Conservation (phyloP, 2,888 invertebrate genomes). For the Drosophila villosipedis region DNA sequence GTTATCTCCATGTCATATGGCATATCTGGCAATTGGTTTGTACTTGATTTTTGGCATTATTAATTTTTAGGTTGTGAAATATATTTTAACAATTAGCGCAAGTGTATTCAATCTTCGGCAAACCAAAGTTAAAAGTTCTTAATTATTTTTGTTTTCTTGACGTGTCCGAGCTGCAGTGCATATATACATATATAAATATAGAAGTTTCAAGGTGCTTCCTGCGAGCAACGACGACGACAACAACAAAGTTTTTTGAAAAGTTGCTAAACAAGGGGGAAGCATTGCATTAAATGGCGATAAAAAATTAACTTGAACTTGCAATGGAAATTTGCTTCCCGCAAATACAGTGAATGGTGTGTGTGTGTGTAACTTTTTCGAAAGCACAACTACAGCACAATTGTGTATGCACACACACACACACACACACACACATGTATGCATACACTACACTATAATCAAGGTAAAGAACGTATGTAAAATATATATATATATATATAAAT, state of each 20-base stretch:
- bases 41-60: not conserved
- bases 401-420: not conserved
- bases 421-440: slow-evolving; percentile 5
- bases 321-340: slow-evolving; percentile 74
- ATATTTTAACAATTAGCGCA: not conserved
- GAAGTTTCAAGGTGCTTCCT: slow-evolving; percentile 84
- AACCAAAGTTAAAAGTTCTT: slow-evolving; percentile 3
- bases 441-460: slow-evolving; percentile 54
- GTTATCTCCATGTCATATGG: not conserved
- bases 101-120: slow-evolving; percentile 9
- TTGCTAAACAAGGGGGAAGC: slow-evolving; percentile 61
- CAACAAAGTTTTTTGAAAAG: slow-evolving; percentile 65
- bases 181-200: slow-evolving; percentile 68
- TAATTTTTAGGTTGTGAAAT: not conserved
- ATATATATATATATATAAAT: not conserved
- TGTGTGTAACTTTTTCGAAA: slow-evolving; percentile 51
- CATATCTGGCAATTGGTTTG: not conserved
- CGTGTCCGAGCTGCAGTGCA: slow-evolving; percentile 46
- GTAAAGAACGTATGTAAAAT: slow-evolving; percentile 67
- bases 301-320: slow-evolving; percentile 76
- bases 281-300: slow-evolving; percentile 71
- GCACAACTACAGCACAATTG: slow-evolving; percentile 42
- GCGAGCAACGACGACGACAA: slow-evolving; percentile 42
- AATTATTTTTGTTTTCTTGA: slow-evolving; percentile 22
- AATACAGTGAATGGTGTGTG: slow-evolving; percentile 27